Evolutionary conservation across 2,888 invertebrate genomes (phyloP), one percentile per base, ranked within the genome.

Genomic region (Oeneis ivallda): DNA sequence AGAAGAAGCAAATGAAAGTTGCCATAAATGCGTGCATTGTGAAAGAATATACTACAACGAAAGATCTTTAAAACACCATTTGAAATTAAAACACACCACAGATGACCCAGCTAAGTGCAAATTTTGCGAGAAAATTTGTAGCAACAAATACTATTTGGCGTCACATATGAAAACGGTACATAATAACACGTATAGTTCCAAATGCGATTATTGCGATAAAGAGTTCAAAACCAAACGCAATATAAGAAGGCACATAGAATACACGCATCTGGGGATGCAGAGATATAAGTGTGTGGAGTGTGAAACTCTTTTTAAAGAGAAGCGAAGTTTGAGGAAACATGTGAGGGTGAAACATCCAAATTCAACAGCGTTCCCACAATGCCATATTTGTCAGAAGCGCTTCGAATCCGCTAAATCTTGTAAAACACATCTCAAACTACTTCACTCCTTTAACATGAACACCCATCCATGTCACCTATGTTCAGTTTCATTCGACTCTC

Each of bases 321-420:
- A 88, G 67, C 73, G 89, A 0, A 89, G 86, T 54, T 68, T 90
- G 0, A 69, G 90, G 0, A 90, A 89, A 37, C 89, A 90, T 61
- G 85, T 90, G 0, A 75, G 89, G 0, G 80, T 82, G 0, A 89
- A 89, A 63, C 89, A 90, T 67, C 83, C 88, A 0, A 75, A 89
- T 45, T 89, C 90, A 0, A 70, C 79, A 0, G 66, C 75, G 0
- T 90, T 90, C 15, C 88, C 90, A 0, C 86, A 88, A 59, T 90
- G 89, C 52, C 88, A 89, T 54, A 83, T 89, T 0, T 90, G 89
- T 63, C 71, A 82, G 1, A 87, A 87, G 61, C 72, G 87, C 1
- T 90, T 90, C 43, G 90, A 90, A 65, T 89, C 89, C 0, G 90
- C 89, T 0, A 89, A 89, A 65, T 87, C 90, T 0, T 89, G 89